These are phyloP conservation scores for Hormaphis cornu DNA, from an alignment of 1,140 invertebrate species.

Conservation along the genomic window DNA sequence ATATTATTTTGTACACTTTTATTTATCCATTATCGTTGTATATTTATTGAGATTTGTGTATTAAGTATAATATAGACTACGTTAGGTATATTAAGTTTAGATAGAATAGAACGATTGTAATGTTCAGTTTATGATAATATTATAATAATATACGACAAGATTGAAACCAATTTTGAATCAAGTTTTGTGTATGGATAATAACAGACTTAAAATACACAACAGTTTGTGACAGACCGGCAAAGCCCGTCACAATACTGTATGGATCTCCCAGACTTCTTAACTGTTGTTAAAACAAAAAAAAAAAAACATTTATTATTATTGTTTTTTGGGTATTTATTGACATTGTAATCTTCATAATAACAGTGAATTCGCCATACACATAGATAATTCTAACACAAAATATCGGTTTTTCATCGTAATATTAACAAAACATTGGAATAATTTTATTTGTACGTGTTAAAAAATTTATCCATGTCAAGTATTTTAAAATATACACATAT, in stretches of 20 bases:
- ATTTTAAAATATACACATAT: no score
- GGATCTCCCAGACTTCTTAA: not conserved
- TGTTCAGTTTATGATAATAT: not conserved
- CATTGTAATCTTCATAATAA: not conserved
- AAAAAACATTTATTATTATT: not conserved
- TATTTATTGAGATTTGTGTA: constrained; percentile 21
- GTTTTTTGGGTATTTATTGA: not conserved
- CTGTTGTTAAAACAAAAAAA: not conserved
- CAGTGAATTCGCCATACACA: not conserved
- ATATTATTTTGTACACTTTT: constrained; percentile 25
- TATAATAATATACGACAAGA: no score
- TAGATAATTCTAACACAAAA: no score
- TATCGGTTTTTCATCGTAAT: no score
- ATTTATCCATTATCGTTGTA: constrained; percentile 19
- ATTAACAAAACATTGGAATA: no score
- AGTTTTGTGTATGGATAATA: no score
- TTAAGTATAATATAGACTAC: not conserved
- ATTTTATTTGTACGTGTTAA: no score
- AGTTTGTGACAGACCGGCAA: no score
- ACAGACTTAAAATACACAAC: no score
- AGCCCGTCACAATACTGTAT: no score
- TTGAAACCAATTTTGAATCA: no score
- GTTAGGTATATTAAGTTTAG: not conserved
- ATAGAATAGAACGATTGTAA: not conserved
- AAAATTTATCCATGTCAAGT: no score